Base-by-base conservation (phyloP, 2,797 vertebrate species). In the Astyanax mexicanus region DNA sequence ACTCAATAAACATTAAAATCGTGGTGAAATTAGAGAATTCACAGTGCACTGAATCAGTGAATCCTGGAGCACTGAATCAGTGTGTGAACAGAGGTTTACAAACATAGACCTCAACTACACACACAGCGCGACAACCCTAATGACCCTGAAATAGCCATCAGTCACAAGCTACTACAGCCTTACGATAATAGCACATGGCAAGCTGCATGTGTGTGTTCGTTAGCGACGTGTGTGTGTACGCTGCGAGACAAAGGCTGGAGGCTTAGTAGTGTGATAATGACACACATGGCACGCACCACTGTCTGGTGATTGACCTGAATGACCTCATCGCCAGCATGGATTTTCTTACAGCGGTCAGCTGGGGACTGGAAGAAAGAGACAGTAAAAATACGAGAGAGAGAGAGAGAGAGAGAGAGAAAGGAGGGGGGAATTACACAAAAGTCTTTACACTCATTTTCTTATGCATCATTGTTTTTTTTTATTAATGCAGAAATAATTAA, bases 261-360 rank as follows among this genome's bases (percentile, higher is more conserved):
- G 19, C 42, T 66, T 6, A 71, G 29, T 0, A 62, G 21, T 60
- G 66, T 23, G 42, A 51, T 17, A 65, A 58, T 25, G 54, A 64
- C 35, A 35, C 8, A 19, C 13, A 32, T 19, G 37, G 54, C 92
- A 92, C 95, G 90, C 92, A 99, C 98, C 95, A 99, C 98, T 89
- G 98, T 99, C 93, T 99, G 98, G 93, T 97, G 96, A 89, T 99
- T 99, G 92, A 99, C 98, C 94, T 99, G 98, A 92, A 99, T 99
- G 89, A 99, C 98, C 95, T 99, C 98, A 94, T 99, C 98, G 17
- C 98, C 98, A 80, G 98, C 98, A 86, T 99, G 98, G 89, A 99
- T 99, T 93, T 99, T 99, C 95, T 99, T 99, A 90, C 98, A 99
- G 74, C 96, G 96, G 92, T 99, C 98, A 86, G 98, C 98, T 87